Percentiles rank a stretch among this genome's conserved stretches.
These are phyloP conservation scores for Xanthorhoe spadicearia DNA, from an alignment of 2,888 invertebrate species.

Conservation along the genomic window DNA sequence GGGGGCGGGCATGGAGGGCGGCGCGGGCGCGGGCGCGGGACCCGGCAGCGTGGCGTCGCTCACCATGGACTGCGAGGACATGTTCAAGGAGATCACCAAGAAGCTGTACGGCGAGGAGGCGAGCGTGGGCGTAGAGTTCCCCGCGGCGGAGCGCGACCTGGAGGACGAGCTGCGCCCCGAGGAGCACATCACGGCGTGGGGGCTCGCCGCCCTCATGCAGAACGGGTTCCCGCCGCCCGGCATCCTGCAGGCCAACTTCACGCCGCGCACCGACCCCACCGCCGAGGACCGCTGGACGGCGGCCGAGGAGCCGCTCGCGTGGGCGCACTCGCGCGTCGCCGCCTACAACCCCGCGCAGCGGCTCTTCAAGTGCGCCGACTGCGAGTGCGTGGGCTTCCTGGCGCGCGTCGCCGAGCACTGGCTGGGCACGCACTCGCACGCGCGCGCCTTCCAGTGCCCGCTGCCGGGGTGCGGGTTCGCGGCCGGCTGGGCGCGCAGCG, in stretches of 20 bases:
- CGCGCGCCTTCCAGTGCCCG: constrained; percentile 88
- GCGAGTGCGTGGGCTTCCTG: constrained; percentile 90
- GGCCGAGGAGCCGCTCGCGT: constrained; percentile 88
- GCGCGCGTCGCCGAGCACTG: constrained; percentile 91
- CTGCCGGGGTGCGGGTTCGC: constrained; percentile 90
- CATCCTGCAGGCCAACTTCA: constrained; percentile 86
- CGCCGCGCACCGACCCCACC: constrained; percentile 77
- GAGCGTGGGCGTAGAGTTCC: constrained; percentile 68
- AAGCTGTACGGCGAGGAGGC: constrained; percentile 95
- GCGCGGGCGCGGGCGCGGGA: constrained; percentile 75
- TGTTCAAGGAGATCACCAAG: constrained; percentile 96
- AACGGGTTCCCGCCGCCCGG: constrained; percentile 88
- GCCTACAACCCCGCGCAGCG: constrained; percentile 91
- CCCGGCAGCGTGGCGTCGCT: constrained; percentile 79
- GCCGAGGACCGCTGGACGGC: constrained; percentile 87
- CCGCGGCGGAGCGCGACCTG: constrained; percentile 79
- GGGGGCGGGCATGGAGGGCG: constrained; percentile 76
- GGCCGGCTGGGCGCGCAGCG: constrained; percentile 90
- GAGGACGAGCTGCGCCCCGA: constrained; percentile 87
- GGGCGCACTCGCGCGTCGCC: constrained; percentile 92
- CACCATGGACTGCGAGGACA: constrained; percentile 91
- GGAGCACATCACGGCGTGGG: constrained; percentile 90
- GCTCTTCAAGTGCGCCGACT: constrained; percentile 90
- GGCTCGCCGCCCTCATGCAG: constrained; percentile 91
- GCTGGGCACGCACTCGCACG: constrained; percentile 87